Conservation (phyloP, 2,888 invertebrate species). For the Cryptocephalus primarius region DNA sequence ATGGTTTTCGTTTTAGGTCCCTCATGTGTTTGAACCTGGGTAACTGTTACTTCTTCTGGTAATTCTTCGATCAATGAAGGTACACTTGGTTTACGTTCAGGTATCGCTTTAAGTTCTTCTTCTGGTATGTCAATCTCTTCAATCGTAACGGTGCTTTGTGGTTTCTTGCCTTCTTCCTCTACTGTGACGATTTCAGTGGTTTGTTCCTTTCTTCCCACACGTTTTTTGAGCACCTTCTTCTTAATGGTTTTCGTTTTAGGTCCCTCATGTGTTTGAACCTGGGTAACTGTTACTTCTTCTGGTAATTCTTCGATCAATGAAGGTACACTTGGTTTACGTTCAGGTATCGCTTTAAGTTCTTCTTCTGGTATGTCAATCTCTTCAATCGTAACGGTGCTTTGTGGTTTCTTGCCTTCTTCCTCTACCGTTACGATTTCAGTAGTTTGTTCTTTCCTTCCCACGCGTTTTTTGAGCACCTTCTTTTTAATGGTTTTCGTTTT, state of each 20-base stretch:
- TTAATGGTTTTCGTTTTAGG: conserved; percentile 18
- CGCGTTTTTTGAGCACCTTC: conserved; percentile 12
- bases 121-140: conserved; percentile 21
- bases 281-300: conserved; percentile 17
- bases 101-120: conserved; percentile 30
- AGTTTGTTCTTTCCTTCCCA: conserved; percentile 27
- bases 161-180: conserved; percentile 22
- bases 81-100: conserved; percentile 22
- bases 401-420: conserved; percentile 31
- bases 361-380: conserved; percentile 23
- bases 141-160: conserved; percentile 31
- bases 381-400: conserved; percentile 29
- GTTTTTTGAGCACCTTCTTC: conserved; percentile 20
- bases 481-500: conserved; percentile 16
- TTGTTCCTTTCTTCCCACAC: conserved; percentile 30
- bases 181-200: conserved; percentile 30
- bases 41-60: conserved; percentile 7
- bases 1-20: conserved; percentile 12
- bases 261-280: conserved; percentile 12
- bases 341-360: conserved; percentile 12
- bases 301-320: conserved; percentile 28
- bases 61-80: conserved; percentile 19
- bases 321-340: conserved; percentile 10
- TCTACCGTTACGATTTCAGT: conserved; percentile 33
- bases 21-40: conserved; percentile 9